Conservation (phyloP, 2,888 invertebrate genomes). For the Lamellibrachia columna region DNA sequence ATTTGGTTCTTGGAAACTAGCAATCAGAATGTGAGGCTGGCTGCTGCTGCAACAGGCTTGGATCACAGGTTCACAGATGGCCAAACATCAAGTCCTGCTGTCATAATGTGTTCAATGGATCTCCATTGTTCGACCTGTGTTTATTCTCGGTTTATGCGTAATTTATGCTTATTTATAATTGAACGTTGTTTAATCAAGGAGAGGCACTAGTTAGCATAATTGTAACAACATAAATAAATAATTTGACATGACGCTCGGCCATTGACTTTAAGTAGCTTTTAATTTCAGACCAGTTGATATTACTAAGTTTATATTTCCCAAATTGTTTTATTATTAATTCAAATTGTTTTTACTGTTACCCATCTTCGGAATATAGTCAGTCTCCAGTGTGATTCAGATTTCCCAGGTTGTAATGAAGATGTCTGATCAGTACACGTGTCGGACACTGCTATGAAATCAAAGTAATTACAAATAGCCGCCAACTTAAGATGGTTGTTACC, state of each 20-base stretch:
- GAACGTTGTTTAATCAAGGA: background rate
- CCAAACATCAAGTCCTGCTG: background rate
- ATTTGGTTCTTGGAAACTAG: background rate
- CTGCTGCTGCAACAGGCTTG: background rate
- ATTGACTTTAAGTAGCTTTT: no score
- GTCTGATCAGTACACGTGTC: background rate
- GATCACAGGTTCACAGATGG: background rate
- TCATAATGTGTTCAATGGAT: background rate
- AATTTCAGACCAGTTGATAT: no score
- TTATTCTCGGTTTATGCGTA: background rate
- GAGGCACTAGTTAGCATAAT: background rate
- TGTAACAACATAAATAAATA: constrained; percentile 7
- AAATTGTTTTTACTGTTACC: no score
- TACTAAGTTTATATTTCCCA: no score
- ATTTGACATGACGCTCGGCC: background rate
- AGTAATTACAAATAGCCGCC: background rate
- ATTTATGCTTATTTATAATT: background rate
- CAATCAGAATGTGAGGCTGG: background rate
- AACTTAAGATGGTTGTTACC: background rate
- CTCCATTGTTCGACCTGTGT: background rate
- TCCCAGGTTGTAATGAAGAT: no score
- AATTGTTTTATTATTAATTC: no score
- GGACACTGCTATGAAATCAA: background rate
- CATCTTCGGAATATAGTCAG: no score
- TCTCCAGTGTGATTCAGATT: no score